These are phyloP conservation scores for Coturnix japonica DNA, from an alignment of 2,113 vertebrate species.

Conservation along the genomic window DNA sequence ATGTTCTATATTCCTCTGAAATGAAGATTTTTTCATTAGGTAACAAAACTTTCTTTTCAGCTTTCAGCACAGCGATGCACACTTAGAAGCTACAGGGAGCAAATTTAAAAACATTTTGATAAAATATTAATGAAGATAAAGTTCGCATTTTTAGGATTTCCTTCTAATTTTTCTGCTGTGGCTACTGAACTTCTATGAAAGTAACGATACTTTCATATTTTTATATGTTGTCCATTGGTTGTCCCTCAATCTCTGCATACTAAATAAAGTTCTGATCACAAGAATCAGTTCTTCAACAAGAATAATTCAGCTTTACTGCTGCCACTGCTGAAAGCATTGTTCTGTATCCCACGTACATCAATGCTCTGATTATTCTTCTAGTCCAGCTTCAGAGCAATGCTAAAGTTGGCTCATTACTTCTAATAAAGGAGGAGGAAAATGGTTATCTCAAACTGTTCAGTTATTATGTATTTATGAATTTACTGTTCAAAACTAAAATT, in stretches of 20 bases:
- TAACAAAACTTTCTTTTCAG: not conserved
- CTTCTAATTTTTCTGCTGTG: not conserved
- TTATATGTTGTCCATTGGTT: not conserved
- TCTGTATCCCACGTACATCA: not conserved
- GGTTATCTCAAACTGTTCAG: not conserved
- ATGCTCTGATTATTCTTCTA: not conserved
- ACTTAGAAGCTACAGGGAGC: not conserved
- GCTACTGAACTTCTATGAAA: not conserved
- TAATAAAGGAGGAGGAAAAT: not conserved
- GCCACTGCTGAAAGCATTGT: not conserved
- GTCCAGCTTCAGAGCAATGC: not conserved
- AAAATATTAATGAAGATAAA: not conserved
- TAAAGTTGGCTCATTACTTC: not conserved
- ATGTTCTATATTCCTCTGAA: not conserved
- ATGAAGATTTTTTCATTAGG: not conserved
- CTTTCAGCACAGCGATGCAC: not conserved
- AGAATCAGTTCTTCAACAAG: not conserved
- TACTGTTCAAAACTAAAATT: not conserved
- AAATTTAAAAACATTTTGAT: not conserved
- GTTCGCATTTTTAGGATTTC: not conserved
- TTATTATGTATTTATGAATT: not conserved
- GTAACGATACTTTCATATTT: not conserved
- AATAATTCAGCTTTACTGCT: not conserved
- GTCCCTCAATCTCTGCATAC: not conserved
- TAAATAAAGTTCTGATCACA: not conserved